A percentile compares a stretch with the other conserved stretches of the same genome.
phyloP scores from a whole-genome alignment of 2,113 vertebrate species.

The Bucco capensis region DNA sequence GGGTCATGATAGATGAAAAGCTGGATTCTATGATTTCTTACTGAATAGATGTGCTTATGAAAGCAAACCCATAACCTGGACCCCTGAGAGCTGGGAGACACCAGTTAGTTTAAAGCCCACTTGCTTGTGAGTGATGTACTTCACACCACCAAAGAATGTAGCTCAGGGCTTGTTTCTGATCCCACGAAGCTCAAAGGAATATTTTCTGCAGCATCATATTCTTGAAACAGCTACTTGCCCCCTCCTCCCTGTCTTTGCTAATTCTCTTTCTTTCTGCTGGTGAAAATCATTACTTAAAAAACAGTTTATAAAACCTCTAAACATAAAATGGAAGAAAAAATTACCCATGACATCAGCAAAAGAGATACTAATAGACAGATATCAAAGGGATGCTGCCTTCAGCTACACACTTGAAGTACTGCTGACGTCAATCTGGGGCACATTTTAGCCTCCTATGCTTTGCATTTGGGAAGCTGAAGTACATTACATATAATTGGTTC shows the following conservation, averaged over 20 bases:
- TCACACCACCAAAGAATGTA: neutral
- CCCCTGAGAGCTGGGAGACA: neutral
- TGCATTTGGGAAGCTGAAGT: slow-evolving; percentile 49
- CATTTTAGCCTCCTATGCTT: slow-evolving; percentile 43
- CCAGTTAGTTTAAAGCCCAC: neutral
- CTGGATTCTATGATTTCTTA: neutral
- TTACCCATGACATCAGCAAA: slow-evolving; percentile 10
- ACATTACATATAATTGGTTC: slow-evolving; percentile 53
- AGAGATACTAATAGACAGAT: slow-evolving; percentile 9
- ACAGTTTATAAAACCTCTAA: neutral
- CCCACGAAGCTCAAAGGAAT: neutral
- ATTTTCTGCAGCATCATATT: neutral
- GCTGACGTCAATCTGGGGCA: slow-evolving; percentile 47
- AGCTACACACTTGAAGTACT: neutral
- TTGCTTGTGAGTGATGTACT: neutral
- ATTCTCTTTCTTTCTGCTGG: neutral
- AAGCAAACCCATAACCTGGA: neutral
- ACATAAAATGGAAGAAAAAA: neutral
- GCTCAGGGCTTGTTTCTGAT: neutral
- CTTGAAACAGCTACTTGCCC: neutral
- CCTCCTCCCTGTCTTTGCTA: neutral
- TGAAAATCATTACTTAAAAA: slow-evolving; percentile 16
- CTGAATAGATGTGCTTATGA: neutral
- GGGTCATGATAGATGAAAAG: too few species aligned
- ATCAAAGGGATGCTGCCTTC: slow-evolving; percentile 32